Conservation (phyloP, 2,888 invertebrate species). For the Willowsia nigromaculata region DNA sequence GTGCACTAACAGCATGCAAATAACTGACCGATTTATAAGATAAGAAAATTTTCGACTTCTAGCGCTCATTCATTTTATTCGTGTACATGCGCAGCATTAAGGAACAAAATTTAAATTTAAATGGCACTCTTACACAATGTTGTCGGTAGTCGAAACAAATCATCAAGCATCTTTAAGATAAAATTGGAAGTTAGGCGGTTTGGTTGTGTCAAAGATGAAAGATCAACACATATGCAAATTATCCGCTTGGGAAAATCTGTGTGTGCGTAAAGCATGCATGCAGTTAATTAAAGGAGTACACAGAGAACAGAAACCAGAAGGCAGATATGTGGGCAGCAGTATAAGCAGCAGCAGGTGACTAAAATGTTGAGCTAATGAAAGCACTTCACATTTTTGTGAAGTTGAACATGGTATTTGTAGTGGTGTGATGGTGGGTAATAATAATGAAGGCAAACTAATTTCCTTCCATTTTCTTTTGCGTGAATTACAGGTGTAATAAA, state of each 20-base stretch:
- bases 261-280: neutral
- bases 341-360: conserved; percentile 22
- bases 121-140: too few relatives aligned
- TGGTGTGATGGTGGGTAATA: conserved; percentile 45
- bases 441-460: conserved; percentile 48
- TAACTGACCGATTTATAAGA: too few relatives aligned
- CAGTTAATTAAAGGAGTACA: conserved; percentile 20
- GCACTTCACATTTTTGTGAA: conserved; percentile 2
- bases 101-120: too few relatives aligned
- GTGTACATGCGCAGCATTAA: too few relatives aligned
- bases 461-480: conserved; percentile 46
- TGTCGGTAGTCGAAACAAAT: too few relatives aligned
- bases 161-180: too few relatives aligned
- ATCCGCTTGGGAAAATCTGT: neutral
- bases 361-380: conserved; percentile 28
- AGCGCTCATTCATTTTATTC: too few relatives aligned
- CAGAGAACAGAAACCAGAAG: neutral
- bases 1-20: too few relatives aligned
- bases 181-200: neutral
- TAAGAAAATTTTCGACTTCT: too few relatives aligned
- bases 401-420: neutral
- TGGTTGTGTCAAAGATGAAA: neutral
- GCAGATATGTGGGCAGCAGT: neutral
- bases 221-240: conserved; percentile 6
- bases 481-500: conserved; percentile 64